Percentiles rank a stretch among this genome's conserved stretches.
These are phyloP conservation scores for Eupithecia subumbrata DNA, from an alignment of 2,888 invertebrate species.

Conservation along the genomic window DNA sequence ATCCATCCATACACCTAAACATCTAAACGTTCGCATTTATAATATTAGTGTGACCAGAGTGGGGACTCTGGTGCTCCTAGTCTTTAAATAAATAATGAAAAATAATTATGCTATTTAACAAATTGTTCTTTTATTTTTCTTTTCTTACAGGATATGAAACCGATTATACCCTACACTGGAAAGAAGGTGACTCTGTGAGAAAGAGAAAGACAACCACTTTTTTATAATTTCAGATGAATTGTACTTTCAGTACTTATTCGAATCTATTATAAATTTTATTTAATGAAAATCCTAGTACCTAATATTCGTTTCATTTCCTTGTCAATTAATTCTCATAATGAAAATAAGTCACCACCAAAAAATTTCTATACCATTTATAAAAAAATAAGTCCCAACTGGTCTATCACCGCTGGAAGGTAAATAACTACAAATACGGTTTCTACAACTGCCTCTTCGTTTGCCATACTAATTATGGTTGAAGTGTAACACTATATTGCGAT, in stretches of 20 bases:
- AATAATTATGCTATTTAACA: too few species aligned
- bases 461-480: too few species aligned
- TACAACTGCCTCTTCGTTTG: too few species aligned
- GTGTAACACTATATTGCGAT: too few species aligned
- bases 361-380: too few species aligned
- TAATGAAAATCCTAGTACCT: neutral
- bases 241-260: neutral
- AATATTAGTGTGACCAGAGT: too few species aligned
- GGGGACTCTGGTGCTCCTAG: too few species aligned
- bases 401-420: neutral
- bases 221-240: neutral
- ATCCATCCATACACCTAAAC: too few species aligned
- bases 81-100: too few species aligned
- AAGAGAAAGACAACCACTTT: neutral
- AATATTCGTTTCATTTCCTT: neutral
- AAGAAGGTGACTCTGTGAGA: constrained; percentile 12
- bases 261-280: neutral
- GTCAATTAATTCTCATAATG: neutral
- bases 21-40: too few species aligned
- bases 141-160: constrained; percentile 73
- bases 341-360: neutral
- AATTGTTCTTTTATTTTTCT: neutral
- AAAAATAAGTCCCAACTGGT: neutral
- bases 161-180: constrained; percentile 60
- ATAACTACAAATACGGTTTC: neutral